Evolutionary conservation across 1,140 invertebrate genomes (phyloP).

Genomic region (Tetranychus cinnabarinus): DNA sequence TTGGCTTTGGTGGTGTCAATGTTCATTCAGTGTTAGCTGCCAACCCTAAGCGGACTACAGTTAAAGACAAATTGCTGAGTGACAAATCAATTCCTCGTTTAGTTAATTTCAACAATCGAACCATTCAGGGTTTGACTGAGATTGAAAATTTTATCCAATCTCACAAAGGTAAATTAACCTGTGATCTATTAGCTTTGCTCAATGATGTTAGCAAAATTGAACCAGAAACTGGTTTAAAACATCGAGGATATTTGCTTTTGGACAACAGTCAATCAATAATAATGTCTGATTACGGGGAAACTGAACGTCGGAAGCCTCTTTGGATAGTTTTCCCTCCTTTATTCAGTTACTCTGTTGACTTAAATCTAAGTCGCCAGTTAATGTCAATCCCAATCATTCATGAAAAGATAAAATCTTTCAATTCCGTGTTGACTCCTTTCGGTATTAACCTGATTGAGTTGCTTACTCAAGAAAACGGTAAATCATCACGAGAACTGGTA

Average conservation of each 20-base stretch:
- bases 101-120: constrained; percentile 23
- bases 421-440: neutral
- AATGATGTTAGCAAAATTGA: constrained; percentile 5
- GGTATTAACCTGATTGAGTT: constrained; percentile 2
- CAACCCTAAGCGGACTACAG: constrained; percentile 11
- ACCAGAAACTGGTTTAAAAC: neutral
- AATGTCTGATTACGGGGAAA: neutral
- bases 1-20: constrained; percentile 92
- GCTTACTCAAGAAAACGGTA: neutral
- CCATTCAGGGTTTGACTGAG: constrained; percentile 22
- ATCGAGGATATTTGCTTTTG: constrained; percentile 6
- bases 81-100: constrained; percentile 16
- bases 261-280: neutral
- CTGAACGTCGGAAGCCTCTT: constrained; percentile 30
- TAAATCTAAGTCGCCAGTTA: constrained; percentile 20
- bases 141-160: constrained; percentile 19
- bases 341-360: constrained; percentile 74
- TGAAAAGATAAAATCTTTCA: neutral
- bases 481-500: no score
- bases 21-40: constrained; percentile 51
- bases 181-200: constrained; percentile 7
- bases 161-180: constrained; percentile 15
- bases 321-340: constrained; percentile 85
- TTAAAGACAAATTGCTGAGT: constrained; percentile 4
- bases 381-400: constrained; percentile 37